Evolutionary conservation across 2,797 vertebrate genomes (phyloP).

Genomic region (Morus bassanus): DNA sequence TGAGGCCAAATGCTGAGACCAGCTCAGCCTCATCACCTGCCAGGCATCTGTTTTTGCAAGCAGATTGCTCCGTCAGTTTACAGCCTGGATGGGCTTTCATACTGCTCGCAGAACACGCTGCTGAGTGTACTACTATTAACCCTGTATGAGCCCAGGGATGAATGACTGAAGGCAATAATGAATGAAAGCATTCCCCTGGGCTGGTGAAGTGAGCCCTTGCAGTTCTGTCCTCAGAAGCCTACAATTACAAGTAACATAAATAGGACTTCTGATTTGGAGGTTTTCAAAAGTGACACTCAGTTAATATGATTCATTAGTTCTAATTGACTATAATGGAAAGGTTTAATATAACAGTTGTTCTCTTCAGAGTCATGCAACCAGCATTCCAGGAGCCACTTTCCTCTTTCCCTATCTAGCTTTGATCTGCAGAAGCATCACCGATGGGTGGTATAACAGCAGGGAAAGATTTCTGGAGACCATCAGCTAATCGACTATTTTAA

Average conservation of each 20-base stretch:
- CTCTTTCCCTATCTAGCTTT: not conserved
- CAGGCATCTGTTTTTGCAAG: not conserved
- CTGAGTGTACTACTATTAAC: not conserved
- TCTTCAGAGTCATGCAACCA: not conserved
- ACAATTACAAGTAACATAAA: not conserved
- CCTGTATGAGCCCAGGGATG: not conserved
- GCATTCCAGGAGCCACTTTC: not conserved
- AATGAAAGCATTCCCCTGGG: not conserved
- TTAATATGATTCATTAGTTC: constrained; percentile 1
- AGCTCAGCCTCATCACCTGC: not conserved
- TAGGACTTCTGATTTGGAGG: not conserved
- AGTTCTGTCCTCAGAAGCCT: not conserved
- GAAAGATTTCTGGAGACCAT: not conserved
- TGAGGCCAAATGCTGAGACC: not conserved
- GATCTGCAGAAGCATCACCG: not conserved
- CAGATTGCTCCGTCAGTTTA: not conserved
- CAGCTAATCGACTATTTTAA: not conserved
- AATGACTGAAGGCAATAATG: not conserved
- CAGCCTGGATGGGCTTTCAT: not conserved
- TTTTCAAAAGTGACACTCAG: not conserved
- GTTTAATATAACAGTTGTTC: not conserved
- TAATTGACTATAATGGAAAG: not conserved
- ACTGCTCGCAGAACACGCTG: not conserved
- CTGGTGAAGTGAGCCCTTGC: not conserved
- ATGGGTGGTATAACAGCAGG: not conserved